These are phyloP conservation scores for Callitettix versicolor DNA, from an alignment of 1,140 invertebrate species.

Conservation along the genomic window DNA sequence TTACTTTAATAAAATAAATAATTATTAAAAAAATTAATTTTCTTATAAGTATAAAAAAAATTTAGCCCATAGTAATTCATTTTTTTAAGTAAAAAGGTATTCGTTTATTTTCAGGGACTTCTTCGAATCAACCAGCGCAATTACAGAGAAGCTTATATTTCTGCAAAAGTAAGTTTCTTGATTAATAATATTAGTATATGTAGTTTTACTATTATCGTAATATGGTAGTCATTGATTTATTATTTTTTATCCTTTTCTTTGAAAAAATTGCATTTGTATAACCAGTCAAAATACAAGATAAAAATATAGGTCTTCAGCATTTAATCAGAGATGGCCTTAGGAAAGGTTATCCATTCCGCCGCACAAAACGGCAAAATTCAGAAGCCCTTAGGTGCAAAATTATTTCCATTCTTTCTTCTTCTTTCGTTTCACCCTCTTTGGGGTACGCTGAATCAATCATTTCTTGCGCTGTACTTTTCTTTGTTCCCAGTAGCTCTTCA, in stretches of 20 bases:
- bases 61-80: not conserved
- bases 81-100: not conserved
- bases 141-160: conserved; percentile 67
- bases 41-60: not conserved
- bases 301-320: not conserved
- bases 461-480: too few relatives aligned
- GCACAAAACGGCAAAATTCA: too few relatives aligned
- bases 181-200: too few relatives aligned
- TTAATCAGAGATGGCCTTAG: not conserved
- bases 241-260: not conserved
- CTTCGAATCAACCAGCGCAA: conserved; percentile 74
- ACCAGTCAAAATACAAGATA: not conserved
- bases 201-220: too few relatives aligned
- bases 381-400: too few relatives aligned
- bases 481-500: too few relatives aligned
- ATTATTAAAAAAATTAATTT: not conserved
- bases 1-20: not conserved
- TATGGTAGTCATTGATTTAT: not conserved
- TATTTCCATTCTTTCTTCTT: too few relatives aligned
- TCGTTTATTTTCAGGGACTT: conserved; percentile 41
- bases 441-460: too few relatives aligned
- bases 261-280: not conserved
- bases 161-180: conserved; percentile 42
- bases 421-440: too few relatives aligned
- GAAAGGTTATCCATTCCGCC: not conserved